Percentiles rank a stretch among this genome's conserved stretches.
These are phyloP conservation scores for Caenorhabditis sp. DNA, from an alignment of 2,888 invertebrate species.

Conservation along the genomic window DNA sequence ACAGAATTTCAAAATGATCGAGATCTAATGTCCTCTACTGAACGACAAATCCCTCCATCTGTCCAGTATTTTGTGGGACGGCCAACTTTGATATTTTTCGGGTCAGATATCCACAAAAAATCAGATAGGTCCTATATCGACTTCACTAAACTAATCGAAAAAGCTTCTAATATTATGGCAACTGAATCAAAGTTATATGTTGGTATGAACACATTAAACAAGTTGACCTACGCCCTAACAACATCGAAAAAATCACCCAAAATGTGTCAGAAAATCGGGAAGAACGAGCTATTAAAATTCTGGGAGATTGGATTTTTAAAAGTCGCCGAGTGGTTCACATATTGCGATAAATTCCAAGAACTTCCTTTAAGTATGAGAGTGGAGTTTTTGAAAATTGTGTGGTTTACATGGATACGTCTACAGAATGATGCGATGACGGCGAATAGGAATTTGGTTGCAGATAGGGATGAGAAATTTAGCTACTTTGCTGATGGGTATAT, in stretches of 20 bases:
- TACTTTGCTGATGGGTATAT: neutral
- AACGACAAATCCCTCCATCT: neutral
- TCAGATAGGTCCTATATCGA: neutral
- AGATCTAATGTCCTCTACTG: neutral
- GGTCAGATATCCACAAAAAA: neutral
- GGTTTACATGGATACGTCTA: constrained; percentile 9
- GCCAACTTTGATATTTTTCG: neutral
- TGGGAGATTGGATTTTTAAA: neutral
- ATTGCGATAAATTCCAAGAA: constrained; percentile 5
- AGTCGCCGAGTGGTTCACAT: constrained; percentile 10
- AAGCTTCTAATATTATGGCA: neutral
- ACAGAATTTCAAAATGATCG: constrained; percentile 1
- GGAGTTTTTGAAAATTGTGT: neutral
- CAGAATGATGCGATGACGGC: neutral
- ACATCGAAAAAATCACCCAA: neutral
- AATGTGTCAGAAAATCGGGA: neutral
- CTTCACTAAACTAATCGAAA: neutral
- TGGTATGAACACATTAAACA: neutral
- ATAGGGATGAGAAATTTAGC: neutral
- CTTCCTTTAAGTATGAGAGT: neutral
- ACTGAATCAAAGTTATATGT: neutral
- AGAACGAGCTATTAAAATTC: neutral
- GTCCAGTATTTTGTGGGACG: constrained; percentile 5
- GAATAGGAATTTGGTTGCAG: neutral
- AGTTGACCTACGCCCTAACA: neutral